Base-by-base conservation (phyloP, 2,888 invertebrate genomes). In the Rotaria macrura region DNA sequence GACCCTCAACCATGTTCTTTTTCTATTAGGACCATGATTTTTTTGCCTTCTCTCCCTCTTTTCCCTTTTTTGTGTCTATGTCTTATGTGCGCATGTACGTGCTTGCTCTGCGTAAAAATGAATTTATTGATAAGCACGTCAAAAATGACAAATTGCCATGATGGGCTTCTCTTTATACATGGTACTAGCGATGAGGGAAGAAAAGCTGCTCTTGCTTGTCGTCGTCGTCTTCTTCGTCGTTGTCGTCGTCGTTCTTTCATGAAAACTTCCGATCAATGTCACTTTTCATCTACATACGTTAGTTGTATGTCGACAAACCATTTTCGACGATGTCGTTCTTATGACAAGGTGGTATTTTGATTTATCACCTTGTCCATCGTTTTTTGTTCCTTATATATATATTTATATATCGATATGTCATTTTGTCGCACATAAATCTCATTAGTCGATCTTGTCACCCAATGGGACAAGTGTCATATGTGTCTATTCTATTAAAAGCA, bases 91-190 rank as follows among this genome's bases (percentile, higher is more conserved):
- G 34, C 17, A 65, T 65, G 65, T 65, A 65, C 65, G 65, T 65
- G 65, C 65, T 34, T 65, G 65, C 14, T 65, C 65, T 38, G 43
- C 43, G 79, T 43, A 79, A 79, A 43, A 79, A 79, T 79, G 79
- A 79, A 79, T 79, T 79, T 43, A 79, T 43, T 79, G 79, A 79
- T 79, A 79, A 79, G 43, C 43, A 43, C 43, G 79, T 79, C 79
- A 79, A 79, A 79, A 43, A 79, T 79, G 79, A 79, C 79, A 79
- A 79, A 79, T 79, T 79, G 79, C 79, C 79, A 79, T 79, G 79
- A 79, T 65, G 65, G 65, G 65, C 29, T 38, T 34, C 65, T 34
- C 14, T 38, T 20, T 65, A 29, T 29, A 57, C 29, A 65, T 65
- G 65, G 29, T 34, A 25, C 38, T 65, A 34, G 34, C 34, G 65